phyloP scores from a whole-genome alignment of 1,140 invertebrate genomes.

The Anagrus nilaparvatae region DNA sequence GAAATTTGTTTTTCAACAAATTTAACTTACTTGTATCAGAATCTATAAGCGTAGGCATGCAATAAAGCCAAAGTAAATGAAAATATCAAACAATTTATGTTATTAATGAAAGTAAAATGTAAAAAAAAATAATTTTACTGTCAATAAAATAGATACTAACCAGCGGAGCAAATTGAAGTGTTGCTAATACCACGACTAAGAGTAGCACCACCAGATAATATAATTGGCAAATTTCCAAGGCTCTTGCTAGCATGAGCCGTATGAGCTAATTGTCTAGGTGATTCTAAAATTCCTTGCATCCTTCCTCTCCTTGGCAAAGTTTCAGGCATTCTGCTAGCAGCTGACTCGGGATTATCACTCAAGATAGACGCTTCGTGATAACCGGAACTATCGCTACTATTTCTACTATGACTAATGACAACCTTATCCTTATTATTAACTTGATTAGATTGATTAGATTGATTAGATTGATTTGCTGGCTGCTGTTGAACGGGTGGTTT shows the following conservation, averaged over 20 bases:
- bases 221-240: slow-evolving; percentile 31
- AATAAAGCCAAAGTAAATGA: not conserved
- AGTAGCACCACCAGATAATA: slow-evolving; percentile 13
- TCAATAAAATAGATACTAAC: slow-evolving; percentile 19
- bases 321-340: slow-evolving; percentile 29
- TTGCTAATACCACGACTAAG: slow-evolving; percentile 35
- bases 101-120: slow-evolving; percentile 2
- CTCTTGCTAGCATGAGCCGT: slow-evolving; percentile 38
- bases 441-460: too few relatives aligned
- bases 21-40: slow-evolving; percentile 19
- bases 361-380: slow-evolving; percentile 65
- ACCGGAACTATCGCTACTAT: slow-evolving; percentile 66
- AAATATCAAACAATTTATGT: slow-evolving; percentile 4
- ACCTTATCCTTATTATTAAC: slow-evolving; percentile 30
- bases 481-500: slow-evolving; percentile 40
- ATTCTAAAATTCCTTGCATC: slow-evolving; percentile 12
- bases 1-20: slow-evolving; percentile 1
- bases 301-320: slow-evolving; percentile 34
- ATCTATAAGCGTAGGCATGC: slow-evolving; percentile 10
- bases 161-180: slow-evolving; percentile 35
- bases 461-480: slow-evolving; percentile 4
- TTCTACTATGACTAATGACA: slow-evolving; percentile 56
- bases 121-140: slow-evolving; percentile 9
- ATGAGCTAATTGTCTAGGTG: slow-evolving; percentile 31
- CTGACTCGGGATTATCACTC: slow-evolving; percentile 48